Conservation (phyloP, 2,888 invertebrate genomes). For the Philereme vetulata region DNA sequence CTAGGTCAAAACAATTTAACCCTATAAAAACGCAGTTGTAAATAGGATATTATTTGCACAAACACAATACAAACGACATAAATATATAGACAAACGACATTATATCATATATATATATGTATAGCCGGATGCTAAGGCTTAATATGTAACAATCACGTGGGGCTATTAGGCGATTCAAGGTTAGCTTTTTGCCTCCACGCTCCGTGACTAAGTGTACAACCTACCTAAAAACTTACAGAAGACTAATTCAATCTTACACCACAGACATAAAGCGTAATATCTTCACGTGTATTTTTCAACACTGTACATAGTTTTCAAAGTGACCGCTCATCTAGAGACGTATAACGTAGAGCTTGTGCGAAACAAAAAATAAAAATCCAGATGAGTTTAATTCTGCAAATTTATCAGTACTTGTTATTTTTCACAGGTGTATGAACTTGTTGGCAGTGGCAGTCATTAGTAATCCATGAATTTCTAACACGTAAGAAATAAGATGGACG, state of each 20-base stretch:
- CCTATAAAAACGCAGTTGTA: constrained; percentile 15
- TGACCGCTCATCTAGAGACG: constrained; percentile 27
- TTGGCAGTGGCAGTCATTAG: too few species aligned
- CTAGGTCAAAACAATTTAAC: constrained; percentile 14
- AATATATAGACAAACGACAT: too few species aligned
- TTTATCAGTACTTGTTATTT: neutral
- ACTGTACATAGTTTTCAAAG: constrained; percentile 24
- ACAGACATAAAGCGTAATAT: constrained; percentile 13
- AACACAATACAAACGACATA: constrained; percentile 32
- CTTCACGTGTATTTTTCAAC: constrained; percentile 5
- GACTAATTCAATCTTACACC: constrained; percentile 17
- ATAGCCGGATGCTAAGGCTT: constrained; percentile 54
- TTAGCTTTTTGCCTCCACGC: constrained; percentile 66
- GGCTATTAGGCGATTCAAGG: constrained; percentile 68
- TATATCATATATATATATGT: too few species aligned
- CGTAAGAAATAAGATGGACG: too few species aligned
- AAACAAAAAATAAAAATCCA: constrained; percentile 3
- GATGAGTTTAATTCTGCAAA: neutral
- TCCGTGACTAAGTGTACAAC: constrained; percentile 63
- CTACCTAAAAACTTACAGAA: constrained; percentile 19
- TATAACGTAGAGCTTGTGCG: constrained; percentile 24
- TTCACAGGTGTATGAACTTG: too few species aligned
- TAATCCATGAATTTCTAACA: too few species aligned
- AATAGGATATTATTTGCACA: constrained; percentile 18
- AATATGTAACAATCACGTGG: constrained; percentile 68